phyloP scores from a whole-genome alignment of 2,888 invertebrate genomes.

The Heteromyza rotundicornis region DNA sequence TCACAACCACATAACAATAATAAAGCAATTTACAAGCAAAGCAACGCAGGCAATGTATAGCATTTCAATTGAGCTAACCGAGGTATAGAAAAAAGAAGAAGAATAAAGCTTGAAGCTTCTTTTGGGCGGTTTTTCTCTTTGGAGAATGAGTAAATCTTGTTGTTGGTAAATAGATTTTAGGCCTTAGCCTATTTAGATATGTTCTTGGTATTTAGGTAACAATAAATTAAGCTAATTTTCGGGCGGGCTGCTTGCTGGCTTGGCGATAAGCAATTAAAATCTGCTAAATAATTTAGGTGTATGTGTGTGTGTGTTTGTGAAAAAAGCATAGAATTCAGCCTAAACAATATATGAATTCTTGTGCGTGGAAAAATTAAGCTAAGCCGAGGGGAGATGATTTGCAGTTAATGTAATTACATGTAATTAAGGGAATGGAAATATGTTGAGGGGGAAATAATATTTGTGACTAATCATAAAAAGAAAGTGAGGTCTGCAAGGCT shows the following conservation, averaged over 20 bases:
- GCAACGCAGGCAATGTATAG: background rate
- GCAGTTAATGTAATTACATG: background rate
- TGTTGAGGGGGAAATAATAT: background rate
- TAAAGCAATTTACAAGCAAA: slow-evolving; percentile 21
- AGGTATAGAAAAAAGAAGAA: no score
- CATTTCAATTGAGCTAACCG: background rate
- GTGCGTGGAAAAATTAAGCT: no score
- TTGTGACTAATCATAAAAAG: background rate
- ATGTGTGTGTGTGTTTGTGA: background rate
- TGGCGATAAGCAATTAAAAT: no score
- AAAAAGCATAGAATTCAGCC: no score
- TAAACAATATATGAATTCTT: no score
- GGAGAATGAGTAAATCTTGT: slow-evolving; percentile 8
- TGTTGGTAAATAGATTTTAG: slow-evolving; percentile 14
- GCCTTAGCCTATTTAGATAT: slow-evolving; percentile 16
- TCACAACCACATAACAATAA: slow-evolving; percentile 8
- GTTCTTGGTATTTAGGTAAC: slow-evolving; percentile 28
- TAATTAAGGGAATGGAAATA: background rate
- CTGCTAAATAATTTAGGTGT: background rate
- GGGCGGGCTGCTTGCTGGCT: slow-evolving; percentile 5
- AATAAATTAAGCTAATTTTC: slow-evolving; percentile 51
- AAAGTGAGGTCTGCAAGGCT: background rate
- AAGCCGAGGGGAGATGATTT: no score
- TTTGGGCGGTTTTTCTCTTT: no score
- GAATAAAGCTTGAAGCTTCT: no score